phyloP scores from a whole-genome alignment of 2,888 invertebrate species.

The Noctua janthe region DNA sequence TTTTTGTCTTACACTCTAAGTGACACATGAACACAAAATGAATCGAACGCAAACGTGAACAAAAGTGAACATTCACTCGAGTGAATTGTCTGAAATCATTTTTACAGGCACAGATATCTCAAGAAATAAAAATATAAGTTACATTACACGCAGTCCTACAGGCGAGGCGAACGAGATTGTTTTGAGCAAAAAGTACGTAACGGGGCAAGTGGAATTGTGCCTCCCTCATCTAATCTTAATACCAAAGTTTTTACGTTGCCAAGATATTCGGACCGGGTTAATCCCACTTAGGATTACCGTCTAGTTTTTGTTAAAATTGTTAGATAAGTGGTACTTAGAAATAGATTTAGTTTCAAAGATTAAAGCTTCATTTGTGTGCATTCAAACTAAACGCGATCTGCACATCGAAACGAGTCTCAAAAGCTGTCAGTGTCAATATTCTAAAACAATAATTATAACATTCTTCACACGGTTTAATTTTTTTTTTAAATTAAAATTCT shows the following conservation, averaged over 20 bases:
- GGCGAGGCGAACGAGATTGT: slow-evolving; percentile 45
- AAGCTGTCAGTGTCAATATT: background rate
- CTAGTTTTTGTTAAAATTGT: slow-evolving; percentile 29
- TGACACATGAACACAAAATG: background rate
- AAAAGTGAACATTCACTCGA: background rate
- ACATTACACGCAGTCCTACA: slow-evolving; percentile 26
- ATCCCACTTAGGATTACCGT: slow-evolving; percentile 9
- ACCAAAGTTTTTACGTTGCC: slow-evolving; percentile 40
- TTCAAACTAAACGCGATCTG: background rate
- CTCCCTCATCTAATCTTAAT: slow-evolving; percentile 51
- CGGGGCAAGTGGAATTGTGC: slow-evolving; percentile 40
- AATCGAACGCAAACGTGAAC: background rate
- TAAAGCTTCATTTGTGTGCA: background rate
- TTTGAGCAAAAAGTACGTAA: slow-evolving; percentile 54
- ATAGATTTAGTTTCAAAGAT: slow-evolving; percentile 10
- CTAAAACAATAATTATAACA: background rate
- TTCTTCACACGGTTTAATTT: background rate
- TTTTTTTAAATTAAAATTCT: background rate
- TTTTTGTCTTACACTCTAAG: background rate
- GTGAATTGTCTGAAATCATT: background rate
- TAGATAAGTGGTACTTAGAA: background rate
- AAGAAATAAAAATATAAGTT: slow-evolving; percentile 43
- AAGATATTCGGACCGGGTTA: slow-evolving; percentile 16
- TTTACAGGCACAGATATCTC: slow-evolving; percentile 4
- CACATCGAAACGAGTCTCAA: background rate